Evolutionary conservation across 2,113 vertebrate genomes (phyloP).

Genomic region (Microtus montanus): DNA sequence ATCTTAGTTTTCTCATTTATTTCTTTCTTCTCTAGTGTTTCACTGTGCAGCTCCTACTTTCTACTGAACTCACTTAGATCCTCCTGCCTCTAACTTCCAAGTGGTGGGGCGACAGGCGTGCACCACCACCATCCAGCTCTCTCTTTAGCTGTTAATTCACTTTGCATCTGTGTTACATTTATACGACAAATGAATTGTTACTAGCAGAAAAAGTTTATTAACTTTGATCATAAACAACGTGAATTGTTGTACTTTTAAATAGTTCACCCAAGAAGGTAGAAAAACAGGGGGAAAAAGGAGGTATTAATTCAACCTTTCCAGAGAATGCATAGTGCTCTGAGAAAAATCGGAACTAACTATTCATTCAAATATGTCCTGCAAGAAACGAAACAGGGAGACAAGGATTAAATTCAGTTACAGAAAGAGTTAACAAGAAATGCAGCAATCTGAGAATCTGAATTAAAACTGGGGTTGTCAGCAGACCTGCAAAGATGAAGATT

Average conservation of each 20-base stretch:
- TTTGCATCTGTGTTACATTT: not conserved
- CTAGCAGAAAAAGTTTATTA: conserved; percentile 48
- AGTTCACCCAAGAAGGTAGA: conserved; percentile 13
- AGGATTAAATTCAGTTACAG: conserved; percentile 6
- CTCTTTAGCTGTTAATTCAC: not conserved
- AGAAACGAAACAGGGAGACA: conserved; percentile 15
- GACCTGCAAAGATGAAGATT: not conserved
- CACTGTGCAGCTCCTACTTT: not conserved
- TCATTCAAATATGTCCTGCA: conserved; percentile 30
- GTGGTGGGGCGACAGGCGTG: not conserved
- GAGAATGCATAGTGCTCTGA: conserved; percentile 7
- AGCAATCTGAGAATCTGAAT: not conserved
- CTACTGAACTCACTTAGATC: not conserved
- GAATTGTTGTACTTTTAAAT: conserved; percentile 64
- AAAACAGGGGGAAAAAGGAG: conserved; percentile 24
- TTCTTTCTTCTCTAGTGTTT: not conserved
- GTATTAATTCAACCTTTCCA: conserved; percentile 41
- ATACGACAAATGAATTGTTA: not conserved
- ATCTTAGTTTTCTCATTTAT: not conserved
- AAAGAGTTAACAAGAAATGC: not conserved
- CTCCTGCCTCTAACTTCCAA: not conserved
- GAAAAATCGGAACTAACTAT: conserved; percentile 42
- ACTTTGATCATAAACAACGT: conserved; percentile 54
- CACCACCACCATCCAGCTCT: not conserved
- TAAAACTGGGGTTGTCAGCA: not conserved